A percentile compares a stretch with the other conserved stretches of the same genome.
Evolutionary conservation across 2,797 vertebrate genomes (phyloP).

Genomic region (Falco columbarius): DNA sequence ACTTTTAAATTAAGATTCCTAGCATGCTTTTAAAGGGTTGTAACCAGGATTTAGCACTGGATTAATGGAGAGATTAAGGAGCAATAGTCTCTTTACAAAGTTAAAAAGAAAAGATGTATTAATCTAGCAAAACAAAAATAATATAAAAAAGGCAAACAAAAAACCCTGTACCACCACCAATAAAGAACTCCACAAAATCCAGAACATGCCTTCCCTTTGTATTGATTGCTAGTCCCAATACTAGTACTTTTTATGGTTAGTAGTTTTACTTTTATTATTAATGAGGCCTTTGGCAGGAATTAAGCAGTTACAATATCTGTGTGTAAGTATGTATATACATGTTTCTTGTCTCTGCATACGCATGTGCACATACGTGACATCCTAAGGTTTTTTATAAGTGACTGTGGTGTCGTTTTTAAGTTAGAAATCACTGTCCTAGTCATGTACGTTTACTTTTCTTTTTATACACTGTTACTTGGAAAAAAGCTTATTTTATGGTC

Average conservation of each 20-base stretch:
- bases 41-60: not conserved
- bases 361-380: not conserved
- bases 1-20: conserved; percentile 54
- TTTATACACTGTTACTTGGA: not conserved
- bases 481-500: not conserved
- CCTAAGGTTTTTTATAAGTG: not conserved
- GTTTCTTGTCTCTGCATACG: not conserved
- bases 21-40: conserved; percentile 33
- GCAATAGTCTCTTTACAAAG: not conserved
- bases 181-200: not conserved
- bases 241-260: not conserved
- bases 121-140: not conserved
- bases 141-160: not conserved
- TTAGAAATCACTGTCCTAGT: not conserved
- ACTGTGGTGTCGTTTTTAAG: not conserved
- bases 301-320: not conserved
- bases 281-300: not conserved
- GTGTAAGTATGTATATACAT: not conserved
- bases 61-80: conserved; percentile 56
- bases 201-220: not conserved
- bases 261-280: not conserved
- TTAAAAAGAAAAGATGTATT: not conserved
- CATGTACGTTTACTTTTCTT: not conserved
- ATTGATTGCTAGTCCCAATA: not conserved
- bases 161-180: not conserved